These are phyloP conservation scores for Acronicta leporina DNA, from an alignment of 2,888 invertebrate genomes.

Conservation along the genomic window DNA sequence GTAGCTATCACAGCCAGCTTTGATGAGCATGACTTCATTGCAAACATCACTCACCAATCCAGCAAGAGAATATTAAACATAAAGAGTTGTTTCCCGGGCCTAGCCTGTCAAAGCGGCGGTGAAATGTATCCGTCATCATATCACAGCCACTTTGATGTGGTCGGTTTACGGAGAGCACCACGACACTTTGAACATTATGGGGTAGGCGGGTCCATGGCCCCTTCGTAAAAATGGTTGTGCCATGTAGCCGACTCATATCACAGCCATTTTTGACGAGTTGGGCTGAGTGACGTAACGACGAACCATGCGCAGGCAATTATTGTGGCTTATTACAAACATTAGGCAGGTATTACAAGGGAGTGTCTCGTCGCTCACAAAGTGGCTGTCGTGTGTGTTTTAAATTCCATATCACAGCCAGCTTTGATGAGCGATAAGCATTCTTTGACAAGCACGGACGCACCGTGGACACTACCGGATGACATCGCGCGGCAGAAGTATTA, in stretches of 20 bases:
- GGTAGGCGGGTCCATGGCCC: slow-evolving; percentile 73
- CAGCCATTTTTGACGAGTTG: slow-evolving; percentile 99
- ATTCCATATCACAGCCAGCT: slow-evolving; percentile 99
- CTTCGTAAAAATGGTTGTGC: slow-evolving; percentile 95
- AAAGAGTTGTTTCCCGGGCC: slow-evolving; percentile 83
- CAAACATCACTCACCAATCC: slow-evolving; percentile 46
- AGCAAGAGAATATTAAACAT: slow-evolving; percentile 5
- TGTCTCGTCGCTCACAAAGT: slow-evolving; percentile 94
- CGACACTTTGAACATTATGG: slow-evolving; percentile 41
- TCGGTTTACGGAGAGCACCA: slow-evolving; percentile 88
- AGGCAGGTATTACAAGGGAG: slow-evolving; percentile 5
- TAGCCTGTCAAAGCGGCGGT: slow-evolving; percentile 96
- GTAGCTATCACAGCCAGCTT: slow-evolving; percentile 98
- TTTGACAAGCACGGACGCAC: slow-evolving; percentile 9
- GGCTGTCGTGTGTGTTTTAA: slow-evolving; percentile 94
- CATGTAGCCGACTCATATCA: slow-evolving; percentile 93
- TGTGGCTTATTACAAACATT: slow-evolving; percentile 6
- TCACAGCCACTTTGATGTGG: slow-evolving; percentile 99
- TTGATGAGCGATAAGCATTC: slow-evolving; percentile 94
- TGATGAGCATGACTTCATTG: slow-evolving; percentile 95
- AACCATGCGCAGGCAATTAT: not conserved
- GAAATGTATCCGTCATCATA: slow-evolving; percentile 94
- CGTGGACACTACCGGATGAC: not conserved
- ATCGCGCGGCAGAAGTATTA: slow-evolving; percentile 4
- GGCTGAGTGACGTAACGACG: slow-evolving; percentile 87